phyloP scores from a whole-genome alignment of 2,113 vertebrate species.

The Cololabis saira region DNA sequence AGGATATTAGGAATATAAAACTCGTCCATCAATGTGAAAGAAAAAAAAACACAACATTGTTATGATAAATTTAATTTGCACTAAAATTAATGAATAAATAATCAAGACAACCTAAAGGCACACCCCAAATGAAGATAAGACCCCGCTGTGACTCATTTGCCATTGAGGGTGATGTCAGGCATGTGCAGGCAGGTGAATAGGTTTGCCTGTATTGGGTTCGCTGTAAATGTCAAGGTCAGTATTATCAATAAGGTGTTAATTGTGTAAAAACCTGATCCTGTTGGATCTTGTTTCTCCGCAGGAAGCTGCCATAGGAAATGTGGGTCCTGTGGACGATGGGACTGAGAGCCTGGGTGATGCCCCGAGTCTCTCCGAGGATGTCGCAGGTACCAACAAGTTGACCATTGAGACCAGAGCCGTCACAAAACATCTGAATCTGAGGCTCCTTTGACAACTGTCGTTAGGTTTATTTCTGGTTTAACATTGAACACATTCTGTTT shows the following conservation, averaged over 20 bases:
- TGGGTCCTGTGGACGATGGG: slow-evolving; percentile 77
- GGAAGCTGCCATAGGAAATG: slow-evolving; percentile 76
- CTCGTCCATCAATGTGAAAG: too few relatives aligned
- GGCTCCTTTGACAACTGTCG: background rate
- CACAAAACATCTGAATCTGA: background rate
- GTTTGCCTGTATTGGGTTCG: too few relatives aligned
- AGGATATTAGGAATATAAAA: too few relatives aligned
- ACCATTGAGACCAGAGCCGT: background rate
- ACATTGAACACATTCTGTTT: slow-evolving; percentile 31
- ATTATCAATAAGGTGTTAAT: too few relatives aligned
- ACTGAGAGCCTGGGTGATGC: slow-evolving; percentile 80
- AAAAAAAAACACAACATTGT: too few relatives aligned
- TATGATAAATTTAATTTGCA: too few relatives aligned
- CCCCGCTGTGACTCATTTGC: background rate
- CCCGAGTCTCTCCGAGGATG: slow-evolving; percentile 79
- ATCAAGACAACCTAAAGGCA: too few relatives aligned
- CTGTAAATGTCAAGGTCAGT: too few relatives aligned
- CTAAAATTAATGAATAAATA: too few relatives aligned
- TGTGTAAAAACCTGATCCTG: slow-evolving; percentile 20
- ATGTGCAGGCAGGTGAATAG: too few relatives aligned
- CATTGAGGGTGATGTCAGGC: too few relatives aligned
- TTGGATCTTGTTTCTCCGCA: slow-evolving; percentile 42
- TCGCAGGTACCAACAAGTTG: slow-evolving; percentile 69
- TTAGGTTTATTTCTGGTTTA: background rate
- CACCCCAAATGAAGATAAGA: background rate